Conservation (phyloP, 2,888 invertebrate species). For the Temnothorax ravouxi region DNA sequence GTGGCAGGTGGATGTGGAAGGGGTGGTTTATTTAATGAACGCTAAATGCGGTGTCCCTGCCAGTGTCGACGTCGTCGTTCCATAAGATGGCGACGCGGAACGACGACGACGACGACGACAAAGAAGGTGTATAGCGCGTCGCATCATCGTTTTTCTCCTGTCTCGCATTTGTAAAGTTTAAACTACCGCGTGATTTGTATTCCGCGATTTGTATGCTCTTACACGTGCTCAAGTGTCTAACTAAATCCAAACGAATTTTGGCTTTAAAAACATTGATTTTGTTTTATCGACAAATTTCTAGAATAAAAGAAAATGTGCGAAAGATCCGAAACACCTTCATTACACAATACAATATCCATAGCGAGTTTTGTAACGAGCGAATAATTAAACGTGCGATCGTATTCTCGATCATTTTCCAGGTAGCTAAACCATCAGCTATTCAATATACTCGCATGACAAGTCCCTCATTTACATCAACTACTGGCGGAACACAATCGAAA, state of each 20-base stretch:
- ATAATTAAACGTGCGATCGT: conserved; percentile 22
- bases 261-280: not conserved
- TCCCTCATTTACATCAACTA: conserved; percentile 45
- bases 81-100: conserved; percentile 64
- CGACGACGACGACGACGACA: conserved; percentile 11
- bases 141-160: conserved; percentile 60
- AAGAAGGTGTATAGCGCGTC: conserved; percentile 57
- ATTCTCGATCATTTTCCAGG: not conserved
- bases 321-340: not conserved
- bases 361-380: conserved; percentile 19
- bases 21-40: conserved; percentile 85
- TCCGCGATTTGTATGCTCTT: not conserved
- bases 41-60: conserved; percentile 81
- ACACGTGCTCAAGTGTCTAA: not conserved
- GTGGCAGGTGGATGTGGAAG: conserved; percentile 66
- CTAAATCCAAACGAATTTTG: not conserved
- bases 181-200: conserved; percentile 57
- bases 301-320: not conserved
- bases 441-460: conserved; percentile 49
- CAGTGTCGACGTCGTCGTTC: conserved; percentile 72
- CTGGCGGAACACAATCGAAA: conserved; percentile 35
- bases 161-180: conserved; percentile 64
- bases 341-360: conserved; percentile 25
- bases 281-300: not conserved
- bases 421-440: conserved; percentile 33